Percentiles rank a stretch among this genome's conserved stretches.
Conservation (phyloP, 2,113 vertebrate species). For the Leptosomus discolor region DNA sequence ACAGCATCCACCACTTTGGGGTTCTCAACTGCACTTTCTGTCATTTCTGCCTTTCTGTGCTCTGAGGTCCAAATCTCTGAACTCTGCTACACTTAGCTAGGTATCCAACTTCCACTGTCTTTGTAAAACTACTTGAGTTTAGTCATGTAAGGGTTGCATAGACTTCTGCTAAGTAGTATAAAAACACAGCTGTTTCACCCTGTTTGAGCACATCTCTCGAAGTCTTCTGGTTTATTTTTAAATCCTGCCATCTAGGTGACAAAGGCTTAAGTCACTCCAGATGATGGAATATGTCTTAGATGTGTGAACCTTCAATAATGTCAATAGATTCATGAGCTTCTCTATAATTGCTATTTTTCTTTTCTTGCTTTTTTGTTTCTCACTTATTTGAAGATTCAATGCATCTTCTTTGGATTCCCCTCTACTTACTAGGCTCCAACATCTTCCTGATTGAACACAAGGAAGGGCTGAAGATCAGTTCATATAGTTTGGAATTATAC, state of each 20-base stretch:
- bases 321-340: neutral
- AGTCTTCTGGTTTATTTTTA: neutral
- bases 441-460: neutral
- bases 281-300: neutral
- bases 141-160: neutral
- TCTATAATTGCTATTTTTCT: neutral
- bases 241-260: neutral
- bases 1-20: neutral
- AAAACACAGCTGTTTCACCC: neutral
- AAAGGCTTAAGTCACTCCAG: neutral
- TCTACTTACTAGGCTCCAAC: neutral
- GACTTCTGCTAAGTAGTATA: neutral
- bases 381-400: neutral
- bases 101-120: neutral
- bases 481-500: neutral
- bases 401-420: neutral
- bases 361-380: neutral
- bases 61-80: neutral
- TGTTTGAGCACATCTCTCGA: neutral
- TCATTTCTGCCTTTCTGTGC: neutral
- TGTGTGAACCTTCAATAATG: neutral
- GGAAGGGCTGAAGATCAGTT: neutral
- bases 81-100: neutral
- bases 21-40: neutral
- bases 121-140: rapidly evolving